phyloP scores from a whole-genome alignment of 2,888 invertebrate species.

The Pristionchus entomophagus region DNA sequence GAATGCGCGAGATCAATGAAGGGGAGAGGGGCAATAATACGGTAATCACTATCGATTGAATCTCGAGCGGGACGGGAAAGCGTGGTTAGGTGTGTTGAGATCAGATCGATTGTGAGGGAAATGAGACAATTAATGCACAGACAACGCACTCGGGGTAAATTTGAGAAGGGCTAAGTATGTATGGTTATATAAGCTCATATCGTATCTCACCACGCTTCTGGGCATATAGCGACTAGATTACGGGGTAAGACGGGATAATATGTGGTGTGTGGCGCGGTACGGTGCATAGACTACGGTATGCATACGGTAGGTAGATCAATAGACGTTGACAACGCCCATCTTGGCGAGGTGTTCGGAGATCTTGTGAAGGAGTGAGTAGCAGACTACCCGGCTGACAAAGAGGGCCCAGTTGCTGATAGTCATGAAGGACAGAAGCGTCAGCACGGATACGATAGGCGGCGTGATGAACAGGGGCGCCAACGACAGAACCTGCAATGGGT shows the following conservation, averaged over 20 bases:
- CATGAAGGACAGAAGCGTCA: neutral
- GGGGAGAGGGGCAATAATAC: conserved; percentile 29
- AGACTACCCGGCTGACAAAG: neutral
- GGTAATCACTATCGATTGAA: conserved; percentile 36
- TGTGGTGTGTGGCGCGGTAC: neutral
- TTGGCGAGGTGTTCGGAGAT: conserved; percentile 6
- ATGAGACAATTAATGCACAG: conserved; percentile 7
- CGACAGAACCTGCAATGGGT: conserved; percentile 19
- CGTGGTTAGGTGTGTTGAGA: neutral
- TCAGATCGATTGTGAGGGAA: neutral
- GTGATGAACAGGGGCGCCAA: neutral
- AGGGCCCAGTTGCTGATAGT: neutral
- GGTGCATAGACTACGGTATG: neutral
- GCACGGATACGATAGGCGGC: neutral
- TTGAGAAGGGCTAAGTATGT: neutral
- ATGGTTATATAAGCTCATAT: conserved; percentile 16
- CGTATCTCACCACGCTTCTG: conserved; percentile 34
- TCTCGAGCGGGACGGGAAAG: neutral
- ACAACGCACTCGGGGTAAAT: conserved; percentile 10
- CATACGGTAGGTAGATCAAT: conserved; percentile 1
- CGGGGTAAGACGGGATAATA: neutral
- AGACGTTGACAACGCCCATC: conserved; percentile 33
- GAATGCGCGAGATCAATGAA: neutral
- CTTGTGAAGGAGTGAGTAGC: conserved; percentile 25
- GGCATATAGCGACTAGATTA: neutral